Conservation (phyloP, 2,888 invertebrate genomes). For the Leucoma salicis region DNA sequence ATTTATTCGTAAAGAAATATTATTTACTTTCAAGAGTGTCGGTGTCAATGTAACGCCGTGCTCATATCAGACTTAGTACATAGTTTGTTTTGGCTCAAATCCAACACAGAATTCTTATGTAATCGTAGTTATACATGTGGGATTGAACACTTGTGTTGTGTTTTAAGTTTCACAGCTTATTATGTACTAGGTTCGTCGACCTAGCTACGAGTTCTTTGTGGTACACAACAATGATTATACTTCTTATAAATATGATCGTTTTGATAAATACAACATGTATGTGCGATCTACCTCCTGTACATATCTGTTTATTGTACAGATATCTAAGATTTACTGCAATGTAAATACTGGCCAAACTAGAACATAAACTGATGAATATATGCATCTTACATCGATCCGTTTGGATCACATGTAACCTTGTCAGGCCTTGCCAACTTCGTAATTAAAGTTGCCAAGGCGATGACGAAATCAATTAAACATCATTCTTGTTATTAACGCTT, state of each 20-base stretch:
- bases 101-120: conserved; percentile 17
- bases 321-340: neutral
- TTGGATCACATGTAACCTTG: neutral
- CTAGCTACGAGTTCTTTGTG: too few relatives aligned
- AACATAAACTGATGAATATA: neutral
- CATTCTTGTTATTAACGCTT: neutral
- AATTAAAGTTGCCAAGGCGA: conserved; percentile 21
- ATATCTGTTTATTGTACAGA: neutral
- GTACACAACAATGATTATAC: too few relatives aligned
- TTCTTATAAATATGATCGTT: too few relatives aligned
- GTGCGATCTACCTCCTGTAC: too few relatives aligned
- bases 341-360: neutral
- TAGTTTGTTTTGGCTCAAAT: conserved; percentile 22
- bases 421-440: conserved; percentile 5
- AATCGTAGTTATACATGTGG: neutral
- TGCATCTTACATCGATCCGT: neutral
- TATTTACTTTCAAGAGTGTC: conserved; percentile 4
- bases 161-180: too few relatives aligned
- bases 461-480: conserved; percentile 4
- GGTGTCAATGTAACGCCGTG: conserved; percentile 13
- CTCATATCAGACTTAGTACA: conserved; percentile 7
- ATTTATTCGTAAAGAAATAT: conserved; percentile 2
- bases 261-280: too few relatives aligned
- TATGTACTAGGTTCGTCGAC: too few relatives aligned
- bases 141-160: too few relatives aligned